Evolutionary conservation across 2,113 vertebrate genomes (phyloP), one percentile per base, ranked within the genome.

Genomic region (Platichthys stellatus): DNA sequence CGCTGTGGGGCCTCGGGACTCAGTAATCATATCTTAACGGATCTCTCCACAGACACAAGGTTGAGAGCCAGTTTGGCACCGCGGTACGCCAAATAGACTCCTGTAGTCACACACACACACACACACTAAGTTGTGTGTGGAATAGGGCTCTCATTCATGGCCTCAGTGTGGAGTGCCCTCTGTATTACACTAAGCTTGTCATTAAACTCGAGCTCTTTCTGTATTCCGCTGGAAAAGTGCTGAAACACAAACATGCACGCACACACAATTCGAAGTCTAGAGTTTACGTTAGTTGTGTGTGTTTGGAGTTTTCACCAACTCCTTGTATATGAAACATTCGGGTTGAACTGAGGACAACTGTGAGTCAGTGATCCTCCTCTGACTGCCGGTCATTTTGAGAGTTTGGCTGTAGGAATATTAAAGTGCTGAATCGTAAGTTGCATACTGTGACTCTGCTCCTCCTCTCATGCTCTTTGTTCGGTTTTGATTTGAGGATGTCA

Each of bases 61-160:
- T 80, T 83, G 67, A 78, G 84, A 79, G 86, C 71, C 84, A 84
- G 81, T 78, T 88, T 85, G 88, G 88, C 86, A 84, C 31, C 38
- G 69, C 68, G 47, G 23, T 61, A 67, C 13, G 72, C 80, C 72
- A 83, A 68, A 72, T 13, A 81, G 80, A 57, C 82, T 69, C 62
- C 71, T 71, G 86, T 45, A 77, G 73, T 18, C 26, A 21, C 54
- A 14, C 57, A 20, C 57, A 17, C 57, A 60, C 58, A 60, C 58
- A 60, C 61, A 62, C 71, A 69, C 64, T 64, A 28, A 62, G 53
- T 24, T 47, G 74, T 74, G 61, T 66, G 54, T 40, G 61, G 53
- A 89, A 76, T 83, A 90, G 66, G 40, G 64, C 81, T 63, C 79
- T 78, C 86, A 88, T 91, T 93, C 89, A 90, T 83, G 14, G 63